Percentiles rank a stretch among this genome's conserved stretches.
Evolutionary conservation across 2,888 invertebrate species (phyloP).

Genomic region (Andrena praecox): DNA sequence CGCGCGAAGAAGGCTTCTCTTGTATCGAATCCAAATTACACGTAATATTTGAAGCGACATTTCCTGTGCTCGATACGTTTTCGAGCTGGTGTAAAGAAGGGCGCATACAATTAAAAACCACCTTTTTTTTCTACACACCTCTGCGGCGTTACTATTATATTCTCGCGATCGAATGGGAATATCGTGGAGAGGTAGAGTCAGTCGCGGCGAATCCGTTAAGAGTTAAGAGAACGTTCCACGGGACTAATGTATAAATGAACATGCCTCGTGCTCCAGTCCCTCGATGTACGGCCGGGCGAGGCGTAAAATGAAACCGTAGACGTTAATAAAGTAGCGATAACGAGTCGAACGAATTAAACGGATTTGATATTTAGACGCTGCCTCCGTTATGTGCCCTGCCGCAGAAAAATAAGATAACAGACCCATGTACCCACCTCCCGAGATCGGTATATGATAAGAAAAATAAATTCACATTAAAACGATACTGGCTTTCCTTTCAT

Average conservation of each 20-base stretch:
- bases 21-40: slow-evolving; percentile 13
- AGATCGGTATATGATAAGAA: slow-evolving; percentile 68
- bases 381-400: slow-evolving; percentile 74
- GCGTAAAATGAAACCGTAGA: slow-evolving; percentile 64
- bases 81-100: slow-evolving; percentile 1
- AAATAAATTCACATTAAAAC: slow-evolving; percentile 75
- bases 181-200: slow-evolving; percentile 1
- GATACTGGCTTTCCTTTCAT: slow-evolving; percentile 46
- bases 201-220: background rate
- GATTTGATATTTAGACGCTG: slow-evolving; percentile 81
- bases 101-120: slow-evolving; percentile 28
- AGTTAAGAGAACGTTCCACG: background rate
- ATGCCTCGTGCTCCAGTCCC: slow-evolving; percentile 74
- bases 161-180: slow-evolving; percentile 13
- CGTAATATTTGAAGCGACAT: slow-evolving; percentile 6
- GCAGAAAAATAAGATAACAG: slow-evolving; percentile 65
- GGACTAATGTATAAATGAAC: slow-evolving; percentile 14
- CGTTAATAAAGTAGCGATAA: slow-evolving; percentile 69
- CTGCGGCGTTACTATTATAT: slow-evolving; percentile 12
- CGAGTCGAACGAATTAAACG: slow-evolving; percentile 76
- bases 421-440: slow-evolving; percentile 67
- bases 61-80: slow-evolving; percentile 17
- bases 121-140: slow-evolving; percentile 32
- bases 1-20: slow-evolving; percentile 10
- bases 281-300: slow-evolving; percentile 68